Evolutionary conservation across 2,113 vertebrate species (phyloP).

Genomic region (Trinectes maculatus): DNA sequence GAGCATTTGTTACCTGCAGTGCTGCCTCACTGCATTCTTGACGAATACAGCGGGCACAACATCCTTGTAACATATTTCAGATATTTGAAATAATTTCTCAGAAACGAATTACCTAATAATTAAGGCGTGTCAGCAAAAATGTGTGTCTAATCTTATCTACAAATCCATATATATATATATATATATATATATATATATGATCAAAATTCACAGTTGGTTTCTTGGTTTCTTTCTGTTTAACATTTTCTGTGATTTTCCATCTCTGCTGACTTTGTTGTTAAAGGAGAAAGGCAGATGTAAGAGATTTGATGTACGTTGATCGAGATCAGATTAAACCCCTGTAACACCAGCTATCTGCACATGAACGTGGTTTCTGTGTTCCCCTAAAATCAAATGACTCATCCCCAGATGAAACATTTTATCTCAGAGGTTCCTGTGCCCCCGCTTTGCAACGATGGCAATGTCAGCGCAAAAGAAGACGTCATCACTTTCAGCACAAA

Average conservation of each 20-base stretch:
- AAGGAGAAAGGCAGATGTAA: neutral
- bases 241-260: slow-evolving; percentile 8
- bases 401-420: slow-evolving; percentile 15
- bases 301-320: slow-evolving; percentile 4
- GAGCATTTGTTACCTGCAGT: slow-evolving; percentile 28
- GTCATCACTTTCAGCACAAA: slow-evolving; percentile 1
- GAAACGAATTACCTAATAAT: slow-evolving; percentile 41
- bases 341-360: neutral
- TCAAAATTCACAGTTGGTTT: too few species aligned
- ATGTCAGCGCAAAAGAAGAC: neutral
- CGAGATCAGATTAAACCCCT: slow-evolving; percentile 5
- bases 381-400: slow-evolving; percentile 9
- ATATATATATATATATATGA: neutral
- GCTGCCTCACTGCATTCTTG: slow-evolving; percentile 53
- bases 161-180: neutral
- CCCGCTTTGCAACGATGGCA: slow-evolving; percentile 11
- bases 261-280: neutral
- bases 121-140: slow-evolving; percentile 1
- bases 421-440: neutral
- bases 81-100: slow-evolving; percentile 46
- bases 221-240: too few species aligned
- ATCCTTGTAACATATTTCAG: slow-evolving; percentile 21
- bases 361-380: slow-evolving; percentile 10
- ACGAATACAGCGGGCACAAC: slow-evolving; percentile 44
- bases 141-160: too few species aligned